A percentile compares a stretch with the other conserved stretches of the same genome.
phyloP scores from a whole-genome alignment of 2,888 invertebrate species.

The Leucophora obtusa region DNA sequence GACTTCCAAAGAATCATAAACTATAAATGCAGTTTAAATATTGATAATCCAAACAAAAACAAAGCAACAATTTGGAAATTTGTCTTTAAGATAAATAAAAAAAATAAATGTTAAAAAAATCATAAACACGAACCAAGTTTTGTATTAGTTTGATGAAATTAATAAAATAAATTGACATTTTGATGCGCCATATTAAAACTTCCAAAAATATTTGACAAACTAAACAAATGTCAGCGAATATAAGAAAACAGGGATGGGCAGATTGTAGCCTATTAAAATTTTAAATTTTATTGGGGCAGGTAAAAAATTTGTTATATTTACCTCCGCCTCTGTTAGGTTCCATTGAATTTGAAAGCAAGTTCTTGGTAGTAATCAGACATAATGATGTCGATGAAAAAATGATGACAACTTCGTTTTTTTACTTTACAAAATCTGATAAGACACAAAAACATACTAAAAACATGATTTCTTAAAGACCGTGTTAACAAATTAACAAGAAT shows the following conservation, averaged over 20 bases:
- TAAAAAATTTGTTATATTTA: too few species aligned
- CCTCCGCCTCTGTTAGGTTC: constrained; percentile 34
- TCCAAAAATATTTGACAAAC: background rate
- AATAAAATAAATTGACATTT: constrained; percentile 37
- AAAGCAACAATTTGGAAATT: constrained; percentile 22
- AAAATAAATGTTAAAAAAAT: background rate
- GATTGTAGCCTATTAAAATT: too few species aligned
- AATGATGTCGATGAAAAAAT: constrained; percentile 60
- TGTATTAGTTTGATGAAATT: constrained; percentile 48
- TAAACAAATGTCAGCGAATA: background rate
- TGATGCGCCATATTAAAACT: constrained; percentile 30
- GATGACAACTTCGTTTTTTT: constrained; percentile 55
- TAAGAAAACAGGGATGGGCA: background rate
- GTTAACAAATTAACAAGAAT: constrained; percentile 64
- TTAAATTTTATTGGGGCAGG: too few species aligned
- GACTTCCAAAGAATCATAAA: constrained; percentile 39
- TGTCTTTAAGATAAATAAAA: background rate
- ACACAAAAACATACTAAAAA: constrained; percentile 30
- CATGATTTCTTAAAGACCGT: constrained; percentile 53
- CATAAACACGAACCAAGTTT: constrained; percentile 34
- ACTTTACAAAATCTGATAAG: constrained; percentile 57
- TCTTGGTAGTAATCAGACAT: constrained; percentile 56
- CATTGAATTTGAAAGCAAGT: constrained; percentile 64
- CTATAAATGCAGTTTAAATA: constrained; percentile 46
- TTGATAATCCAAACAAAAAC: constrained; percentile 44